A percentile compares a stretch with the other conserved stretches of the same genome.
Conservation (phyloP, 2,888 invertebrate species). For the Drosophila lutescens region DNA sequence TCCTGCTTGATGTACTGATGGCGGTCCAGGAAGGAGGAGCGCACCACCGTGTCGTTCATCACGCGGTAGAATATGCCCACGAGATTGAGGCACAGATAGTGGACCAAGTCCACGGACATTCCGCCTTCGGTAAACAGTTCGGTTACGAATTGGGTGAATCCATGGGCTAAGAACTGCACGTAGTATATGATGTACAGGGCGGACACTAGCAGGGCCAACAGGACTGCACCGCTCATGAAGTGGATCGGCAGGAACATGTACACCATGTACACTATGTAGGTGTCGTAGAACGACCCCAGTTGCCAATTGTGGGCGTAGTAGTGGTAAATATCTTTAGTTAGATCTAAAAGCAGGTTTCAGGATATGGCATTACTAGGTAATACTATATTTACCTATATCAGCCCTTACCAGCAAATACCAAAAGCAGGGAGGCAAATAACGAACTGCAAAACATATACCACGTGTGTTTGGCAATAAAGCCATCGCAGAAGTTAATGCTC, state of each 20-base stretch:
- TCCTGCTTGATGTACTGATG: slow-evolving; percentile 58
- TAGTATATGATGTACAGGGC: slow-evolving; percentile 1
- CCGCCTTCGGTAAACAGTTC: not conserved
- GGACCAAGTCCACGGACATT: slow-evolving; percentile 11
- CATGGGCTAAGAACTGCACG: not conserved
- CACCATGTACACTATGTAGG: slow-evolving; percentile 46
- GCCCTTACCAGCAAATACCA: slow-evolving; percentile 38
- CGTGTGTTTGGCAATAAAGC: not conserved
- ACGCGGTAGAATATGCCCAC: slow-evolving; percentile 54
- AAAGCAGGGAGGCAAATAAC: not conserved
- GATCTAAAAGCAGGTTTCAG: slow-evolving; percentile 7
- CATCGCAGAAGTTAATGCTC: slow-evolving; percentile 39
- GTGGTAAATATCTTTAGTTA: slow-evolving; percentile 37
- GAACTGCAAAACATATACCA: slow-evolving; percentile 47
- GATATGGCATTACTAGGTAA: not conserved
- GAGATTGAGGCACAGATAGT: slow-evolving; percentile 47
- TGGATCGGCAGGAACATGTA: slow-evolving; percentile 58
- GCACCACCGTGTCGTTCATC: slow-evolving; percentile 48
- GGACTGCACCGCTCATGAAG: slow-evolving; percentile 15
- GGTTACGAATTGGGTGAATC: not conserved
- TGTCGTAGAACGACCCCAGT: slow-evolving; percentile 38
- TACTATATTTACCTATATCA: fast-evolving
- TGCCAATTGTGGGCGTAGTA: slow-evolving; percentile 10
- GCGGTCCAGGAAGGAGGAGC: slow-evolving; percentile 62
- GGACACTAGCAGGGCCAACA: slow-evolving; percentile 29